Evolutionary conservation across 2,888 invertebrate genomes (phyloP).

Genomic region (Leptothorax acervorum): DNA sequence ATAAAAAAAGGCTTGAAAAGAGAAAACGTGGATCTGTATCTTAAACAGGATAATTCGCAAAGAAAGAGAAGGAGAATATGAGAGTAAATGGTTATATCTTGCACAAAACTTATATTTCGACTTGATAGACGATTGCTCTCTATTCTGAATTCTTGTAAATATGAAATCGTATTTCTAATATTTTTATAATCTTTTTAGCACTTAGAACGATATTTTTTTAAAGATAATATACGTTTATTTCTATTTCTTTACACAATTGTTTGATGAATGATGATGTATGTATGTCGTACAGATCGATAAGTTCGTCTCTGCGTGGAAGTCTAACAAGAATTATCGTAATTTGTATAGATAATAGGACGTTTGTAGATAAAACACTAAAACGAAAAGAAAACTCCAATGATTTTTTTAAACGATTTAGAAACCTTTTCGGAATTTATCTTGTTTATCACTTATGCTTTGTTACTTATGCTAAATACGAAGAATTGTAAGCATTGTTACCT

Average conservation of each 20-base stretch:
- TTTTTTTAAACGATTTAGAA: conserved; percentile 14
- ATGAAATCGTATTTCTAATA: not conserved
- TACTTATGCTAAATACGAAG: conserved; percentile 70
- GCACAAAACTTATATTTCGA: not conserved
- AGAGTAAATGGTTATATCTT: conserved; percentile 40
- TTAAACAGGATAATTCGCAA: not conserved
- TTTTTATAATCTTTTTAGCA: not conserved
- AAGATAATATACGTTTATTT: not conserved
- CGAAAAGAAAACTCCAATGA: not conserved
- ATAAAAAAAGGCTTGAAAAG: not conserved
- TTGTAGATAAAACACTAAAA: not conserved
- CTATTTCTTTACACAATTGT: not conserved
- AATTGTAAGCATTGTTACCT: conserved; percentile 76
- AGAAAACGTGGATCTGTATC: not conserved
- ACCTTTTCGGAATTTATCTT: conserved; percentile 37
- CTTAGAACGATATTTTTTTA: not conserved
- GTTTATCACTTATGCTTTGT: conserved; percentile 64
- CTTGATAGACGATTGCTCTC: not conserved
- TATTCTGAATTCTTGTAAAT: not conserved
- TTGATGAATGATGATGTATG: not conserved
- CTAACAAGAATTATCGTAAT: not conserved
- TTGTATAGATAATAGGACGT: not conserved
- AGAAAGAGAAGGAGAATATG: not conserved
- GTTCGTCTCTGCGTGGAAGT: not conserved
- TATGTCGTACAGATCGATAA: not conserved